A percentile compares a stretch with the other conserved stretches of the same genome.
phyloP scores from a whole-genome alignment of 1,140 invertebrate species.

The Scaptomyza graminum region DNA sequence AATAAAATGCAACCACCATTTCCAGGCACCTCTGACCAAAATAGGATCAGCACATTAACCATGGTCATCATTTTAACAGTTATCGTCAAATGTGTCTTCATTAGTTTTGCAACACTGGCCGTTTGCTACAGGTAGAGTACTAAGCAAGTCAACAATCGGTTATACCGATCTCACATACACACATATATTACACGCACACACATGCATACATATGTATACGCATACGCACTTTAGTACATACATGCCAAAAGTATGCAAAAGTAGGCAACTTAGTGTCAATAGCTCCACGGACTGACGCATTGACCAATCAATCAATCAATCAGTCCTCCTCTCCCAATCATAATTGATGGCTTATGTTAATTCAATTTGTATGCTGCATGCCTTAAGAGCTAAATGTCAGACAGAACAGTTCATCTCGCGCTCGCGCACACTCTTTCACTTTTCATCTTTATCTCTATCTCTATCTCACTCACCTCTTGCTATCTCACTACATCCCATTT shows the following conservation, averaged over 20 bases:
- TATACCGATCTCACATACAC: constrained; percentile 24
- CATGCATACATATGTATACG: background rate
- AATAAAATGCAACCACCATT: constrained; percentile 82
- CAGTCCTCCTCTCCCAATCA: background rate
- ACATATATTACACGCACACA: constrained; percentile 11
- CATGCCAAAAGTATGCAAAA: background rate
- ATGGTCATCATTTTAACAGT: constrained; percentile 96
- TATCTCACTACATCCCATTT: background rate
- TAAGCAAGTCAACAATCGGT: constrained; percentile 69
- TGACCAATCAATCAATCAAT: background rate
- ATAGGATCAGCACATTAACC: constrained; percentile 93
- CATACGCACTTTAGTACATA: constrained; percentile 9
- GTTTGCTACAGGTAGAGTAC: constrained; percentile 97
- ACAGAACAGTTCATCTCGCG: constrained; percentile 9
- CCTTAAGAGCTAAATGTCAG: constrained; percentile 24
- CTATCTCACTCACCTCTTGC: background rate
- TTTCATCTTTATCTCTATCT: background rate
- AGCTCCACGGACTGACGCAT: background rate
- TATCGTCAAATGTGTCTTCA: constrained; percentile 96
- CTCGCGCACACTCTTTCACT: background rate
- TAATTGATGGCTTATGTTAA: constrained; percentile 5
- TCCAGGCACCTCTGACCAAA: constrained; percentile 88
- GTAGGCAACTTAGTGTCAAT: background rate
- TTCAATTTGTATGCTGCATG: constrained; percentile 23
- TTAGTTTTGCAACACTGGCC: constrained; percentile 96